Base-by-base conservation (phyloP, 2,113 vertebrate species). In the Sturnus vulgaris region DNA sequence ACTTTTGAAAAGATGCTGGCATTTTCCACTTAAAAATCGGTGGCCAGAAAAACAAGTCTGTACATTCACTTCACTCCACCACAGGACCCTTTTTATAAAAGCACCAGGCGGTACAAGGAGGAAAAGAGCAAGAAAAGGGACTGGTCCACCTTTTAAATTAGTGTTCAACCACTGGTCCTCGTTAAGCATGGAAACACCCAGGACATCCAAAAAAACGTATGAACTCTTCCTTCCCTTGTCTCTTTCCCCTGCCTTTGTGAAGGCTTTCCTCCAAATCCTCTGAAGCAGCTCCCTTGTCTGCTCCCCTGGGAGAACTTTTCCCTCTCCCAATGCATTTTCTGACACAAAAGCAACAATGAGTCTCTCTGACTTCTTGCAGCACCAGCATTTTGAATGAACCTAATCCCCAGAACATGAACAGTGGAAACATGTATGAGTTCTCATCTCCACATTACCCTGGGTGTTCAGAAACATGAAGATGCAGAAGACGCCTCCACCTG, bases 351-450 rank as follows among this genome's bases (percentile, higher is more conserved):
- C 76, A 79, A 77, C 35, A 71, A n/a, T 76, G 85, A 88, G 85
- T 79, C 82, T 86, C 52, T 60, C 79, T 64, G 72, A 95, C 78
- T 97, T 95, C 56, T 31, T 84, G 56, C 75, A 90, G 82, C 68
- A 87, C 70, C 75, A 90, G 47, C 88, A 93, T 95, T 94, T 86
- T 1, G 10, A 95, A 84, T 47, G 19, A 93, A 89, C 40, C 50
- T 18, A 57, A 69, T 68, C 52, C 47, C 79, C 85, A 17, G 2
- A 90, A 84, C 77, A 17, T 22, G 39, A 93, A 75, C 12, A 5
- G 50, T 39, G 42, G 55, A 79, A 92, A 61, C 60, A 79, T 24
- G 49, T 85, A 71, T 7, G 63, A 70, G 42, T 79, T 92, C 66
- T 78, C 91, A 66, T 85, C 60, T 90, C 91, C 82, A 25, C 50